Evolutionary conservation across 1,140 invertebrate genomes (phyloP), one percentile per base, ranked within the genome.

Genomic region (Steinernema khuongi): DNA sequence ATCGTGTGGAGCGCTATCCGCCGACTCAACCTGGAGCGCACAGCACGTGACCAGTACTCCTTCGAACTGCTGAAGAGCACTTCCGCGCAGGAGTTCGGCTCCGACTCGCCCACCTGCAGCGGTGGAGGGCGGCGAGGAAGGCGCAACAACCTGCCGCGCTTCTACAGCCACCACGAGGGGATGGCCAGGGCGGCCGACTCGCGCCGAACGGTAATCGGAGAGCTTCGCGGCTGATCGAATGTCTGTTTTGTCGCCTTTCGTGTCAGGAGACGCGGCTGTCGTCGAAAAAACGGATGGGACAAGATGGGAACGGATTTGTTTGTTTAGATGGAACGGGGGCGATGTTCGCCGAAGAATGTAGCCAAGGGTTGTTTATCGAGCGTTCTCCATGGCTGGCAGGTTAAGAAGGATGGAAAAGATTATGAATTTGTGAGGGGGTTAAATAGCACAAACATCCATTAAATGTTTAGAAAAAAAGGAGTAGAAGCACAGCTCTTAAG

Each of bases 11-110:
- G 50, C 19, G 50, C 50, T 2, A 60, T 77, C n/a, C 75, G 75
- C 1, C 73, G 75, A n/a, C 74, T 77, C 2, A 66, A 71, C 31
- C 72, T 73, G 18, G 31, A 73, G 17, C 60, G 72, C 31, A 70
- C 67, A 29, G 68, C 67, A 29, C 67, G 75, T 14, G 75, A 77
- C 29, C 72, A 77, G 41, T 77, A 74, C 31, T 68, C 67, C 28
- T 77, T 77, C 50, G 72, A 77, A 30, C 28, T 77, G 41, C 44
- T 77, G 0, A 77, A 77, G 44, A 70, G 66, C 26, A 60, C 50
- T 19, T 77, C 75, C 0, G 72, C 74, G 30, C 67, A 70, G 17
- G 75, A 77, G 32, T 50, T 77, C 50, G 50, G 50, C 11, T 60
- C 50, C 22, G 50, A 26, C 50, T 60, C 50, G 50, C 22, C 50